Percentiles rank a stretch among this genome's conserved stretches.
Evolutionary conservation across 1,140 invertebrate species (phyloP).

Genomic region (Zaprionus vittiger): DNA sequence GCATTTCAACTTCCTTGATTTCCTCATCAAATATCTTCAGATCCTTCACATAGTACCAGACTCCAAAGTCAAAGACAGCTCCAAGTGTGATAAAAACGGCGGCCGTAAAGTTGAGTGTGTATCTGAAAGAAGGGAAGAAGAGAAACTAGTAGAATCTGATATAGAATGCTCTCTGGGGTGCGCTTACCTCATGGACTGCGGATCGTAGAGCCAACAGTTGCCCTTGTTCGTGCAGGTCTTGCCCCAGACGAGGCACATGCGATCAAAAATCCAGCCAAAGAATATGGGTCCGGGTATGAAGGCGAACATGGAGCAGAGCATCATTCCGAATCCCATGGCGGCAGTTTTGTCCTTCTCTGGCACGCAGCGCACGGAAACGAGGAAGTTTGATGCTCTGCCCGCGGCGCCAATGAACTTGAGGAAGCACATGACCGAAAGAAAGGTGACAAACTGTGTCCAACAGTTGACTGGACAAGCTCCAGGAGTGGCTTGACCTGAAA

Average conservation of each 20-base stretch:
- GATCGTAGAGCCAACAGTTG: slow-evolving; percentile 91
- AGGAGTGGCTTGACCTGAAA: slow-evolving; percentile 85
- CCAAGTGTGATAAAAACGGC: slow-evolving; percentile 88
- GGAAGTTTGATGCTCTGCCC: slow-evolving; percentile 88
- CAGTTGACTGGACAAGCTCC: slow-evolving; percentile 89
- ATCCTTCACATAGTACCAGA: slow-evolving; percentile 89
- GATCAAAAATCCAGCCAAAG: slow-evolving; percentile 90
- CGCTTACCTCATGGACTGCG: slow-evolving; percentile 87
- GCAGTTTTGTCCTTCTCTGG: slow-evolving; percentile 90
- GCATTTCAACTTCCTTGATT: slow-evolving; percentile 84
- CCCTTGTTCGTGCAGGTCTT: slow-evolving; percentile 89
- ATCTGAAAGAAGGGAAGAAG: slow-evolving; percentile 61
- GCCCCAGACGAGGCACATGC: slow-evolving; percentile 90
- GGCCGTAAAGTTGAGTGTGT: slow-evolving; percentile 88
- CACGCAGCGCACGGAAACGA: slow-evolving; percentile 89
- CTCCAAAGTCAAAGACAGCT: slow-evolving; percentile 87
- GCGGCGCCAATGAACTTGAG: slow-evolving; percentile 89
- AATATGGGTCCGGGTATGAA: slow-evolving; percentile 90
- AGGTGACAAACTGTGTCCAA: slow-evolving; percentile 87
- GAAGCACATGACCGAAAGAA: slow-evolving; percentile 88
- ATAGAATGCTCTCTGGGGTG: neutral
- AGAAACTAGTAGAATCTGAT: neutral
- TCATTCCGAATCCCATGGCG: slow-evolving; percentile 89
- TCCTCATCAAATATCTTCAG: slow-evolving; percentile 90
- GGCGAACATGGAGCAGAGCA: slow-evolving; percentile 88